Evolutionary conservation across 2,797 vertebrate species (phyloP).

Genomic region (Enteromius afrohamiltoni): DNA sequence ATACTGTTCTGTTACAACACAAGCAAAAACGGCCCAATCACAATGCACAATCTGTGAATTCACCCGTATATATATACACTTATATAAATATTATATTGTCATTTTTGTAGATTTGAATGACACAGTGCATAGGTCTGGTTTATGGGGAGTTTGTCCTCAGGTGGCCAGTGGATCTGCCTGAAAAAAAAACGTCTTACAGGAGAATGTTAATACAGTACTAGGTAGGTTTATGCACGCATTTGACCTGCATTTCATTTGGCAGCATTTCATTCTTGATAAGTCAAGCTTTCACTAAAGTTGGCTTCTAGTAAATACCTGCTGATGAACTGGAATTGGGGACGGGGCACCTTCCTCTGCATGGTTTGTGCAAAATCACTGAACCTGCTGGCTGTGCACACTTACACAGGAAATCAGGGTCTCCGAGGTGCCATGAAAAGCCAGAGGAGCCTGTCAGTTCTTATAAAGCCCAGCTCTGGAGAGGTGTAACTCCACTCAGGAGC

Average conservation of each 20-base stretch:
- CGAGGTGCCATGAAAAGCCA: conserved; percentile 67
- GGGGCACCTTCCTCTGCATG: conserved; percentile 46
- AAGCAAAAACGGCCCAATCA: neutral
- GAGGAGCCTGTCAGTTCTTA: conserved; percentile 67
- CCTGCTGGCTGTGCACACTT: conserved; percentile 65
- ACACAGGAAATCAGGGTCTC: conserved; percentile 69
- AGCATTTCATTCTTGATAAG: conserved; percentile 15
- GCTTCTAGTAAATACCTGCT: conserved; percentile 62
- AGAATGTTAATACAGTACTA: neutral
- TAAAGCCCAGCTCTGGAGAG: conserved; percentile 65
- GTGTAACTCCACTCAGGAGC: conserved; percentile 60
- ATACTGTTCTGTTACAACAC: neutral
- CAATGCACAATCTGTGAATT: neutral
- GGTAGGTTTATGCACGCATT: neutral
- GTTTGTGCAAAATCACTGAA: conserved; percentile 61
- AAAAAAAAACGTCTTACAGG: neutral
- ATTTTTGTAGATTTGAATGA: neutral
- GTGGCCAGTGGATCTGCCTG: neutral
- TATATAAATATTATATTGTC: neutral
- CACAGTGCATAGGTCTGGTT: neutral
- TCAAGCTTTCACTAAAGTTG: neutral
- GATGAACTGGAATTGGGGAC: conserved; percentile 54
- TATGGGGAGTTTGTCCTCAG: neutral
- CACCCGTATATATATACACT: no score
- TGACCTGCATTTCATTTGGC: conserved; percentile 9